Conservation (phyloP, 2,888 invertebrate species). For the Lamellibrachia satsuma region DNA sequence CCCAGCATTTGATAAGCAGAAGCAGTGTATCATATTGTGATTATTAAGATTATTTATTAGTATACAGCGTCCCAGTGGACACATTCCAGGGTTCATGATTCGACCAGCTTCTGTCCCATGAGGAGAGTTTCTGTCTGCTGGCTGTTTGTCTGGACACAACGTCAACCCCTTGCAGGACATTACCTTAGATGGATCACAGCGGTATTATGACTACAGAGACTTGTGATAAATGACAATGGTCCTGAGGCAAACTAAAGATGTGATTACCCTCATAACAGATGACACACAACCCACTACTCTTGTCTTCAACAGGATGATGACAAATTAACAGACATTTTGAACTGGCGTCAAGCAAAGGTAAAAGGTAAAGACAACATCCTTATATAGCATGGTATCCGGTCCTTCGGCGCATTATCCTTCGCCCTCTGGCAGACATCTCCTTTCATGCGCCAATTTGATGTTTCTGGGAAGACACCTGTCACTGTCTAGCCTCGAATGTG, state of each 20-base stretch:
- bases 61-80: not conserved
- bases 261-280: not conserved
- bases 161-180: not conserved
- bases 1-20: not conserved
- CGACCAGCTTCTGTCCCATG: not conserved
- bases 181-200: not conserved
- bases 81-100: not conserved
- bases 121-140: not conserved
- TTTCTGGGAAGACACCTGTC: not conserved
- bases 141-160: not conserved
- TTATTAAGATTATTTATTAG: not conserved
- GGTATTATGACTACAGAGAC: not conserved
- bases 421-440: not conserved
- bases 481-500: not conserved
- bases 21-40: not conserved
- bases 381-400: not conserved
- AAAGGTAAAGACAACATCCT: not conserved
- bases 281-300: not conserved
- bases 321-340: not conserved
- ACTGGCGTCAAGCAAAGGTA: not conserved
- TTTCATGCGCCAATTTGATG: not conserved
- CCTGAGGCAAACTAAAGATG: not conserved
- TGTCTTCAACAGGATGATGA: conserved; percentile 6
- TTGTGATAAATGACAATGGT: not conserved
- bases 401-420: not conserved